A percentile compares a stretch with the other conserved stretches of the same genome.
Conservation (phyloP, 2,888 invertebrate genomes). For the Uloborus plumipes region DNA sequence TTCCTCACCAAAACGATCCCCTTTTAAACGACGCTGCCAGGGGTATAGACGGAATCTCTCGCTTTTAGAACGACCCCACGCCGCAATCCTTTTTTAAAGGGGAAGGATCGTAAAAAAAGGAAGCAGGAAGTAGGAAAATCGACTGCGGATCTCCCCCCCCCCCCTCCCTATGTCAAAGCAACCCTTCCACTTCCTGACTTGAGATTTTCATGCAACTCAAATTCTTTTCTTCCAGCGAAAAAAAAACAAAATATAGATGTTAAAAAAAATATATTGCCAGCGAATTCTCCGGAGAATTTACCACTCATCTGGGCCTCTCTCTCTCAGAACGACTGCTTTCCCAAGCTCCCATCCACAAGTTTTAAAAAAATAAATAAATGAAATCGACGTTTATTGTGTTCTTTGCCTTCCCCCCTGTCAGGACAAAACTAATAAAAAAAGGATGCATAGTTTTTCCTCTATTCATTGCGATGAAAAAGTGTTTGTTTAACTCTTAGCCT, state of each 20-base stretch:
- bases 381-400: slow-evolving; percentile 56
- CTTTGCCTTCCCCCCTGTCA: not conserved
- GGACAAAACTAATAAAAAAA: not conserved
- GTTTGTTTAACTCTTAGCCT: slow-evolving; percentile 57
- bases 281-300: slow-evolving; percentile 55
- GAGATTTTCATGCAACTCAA: slow-evolving; percentile 60
- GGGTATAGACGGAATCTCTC: not conserved
- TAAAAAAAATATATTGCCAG: slow-evolving; percentile 42
- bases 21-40: too few species aligned
- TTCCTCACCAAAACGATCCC: too few species aligned
- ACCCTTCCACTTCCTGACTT: slow-evolving; percentile 60
- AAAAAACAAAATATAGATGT: slow-evolving; percentile 25
- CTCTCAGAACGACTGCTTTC: slow-evolving; percentile 26
- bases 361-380: slow-evolving; percentile 57
- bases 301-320: slow-evolving; percentile 40
- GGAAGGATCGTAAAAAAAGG: slow-evolving; percentile 52
- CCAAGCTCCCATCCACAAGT: slow-evolving; percentile 20
- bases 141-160: slow-evolving; percentile 17
- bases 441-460: slow-evolving; percentile 26
- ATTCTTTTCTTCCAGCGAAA: slow-evolving; percentile 41
- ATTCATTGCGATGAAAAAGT: slow-evolving; percentile 48
- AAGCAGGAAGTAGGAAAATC: slow-evolving; percentile 37
- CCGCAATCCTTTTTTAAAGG: slow-evolving; percentile 2
- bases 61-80: not conserved
- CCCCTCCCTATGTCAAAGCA: slow-evolving; percentile 44